A percentile compares a stretch with the other conserved stretches of the same genome.
phyloP scores from a whole-genome alignment of 30 jellyfish, hydroid and myxozoan genomes.

The Aurelia coerulea region DNA sequence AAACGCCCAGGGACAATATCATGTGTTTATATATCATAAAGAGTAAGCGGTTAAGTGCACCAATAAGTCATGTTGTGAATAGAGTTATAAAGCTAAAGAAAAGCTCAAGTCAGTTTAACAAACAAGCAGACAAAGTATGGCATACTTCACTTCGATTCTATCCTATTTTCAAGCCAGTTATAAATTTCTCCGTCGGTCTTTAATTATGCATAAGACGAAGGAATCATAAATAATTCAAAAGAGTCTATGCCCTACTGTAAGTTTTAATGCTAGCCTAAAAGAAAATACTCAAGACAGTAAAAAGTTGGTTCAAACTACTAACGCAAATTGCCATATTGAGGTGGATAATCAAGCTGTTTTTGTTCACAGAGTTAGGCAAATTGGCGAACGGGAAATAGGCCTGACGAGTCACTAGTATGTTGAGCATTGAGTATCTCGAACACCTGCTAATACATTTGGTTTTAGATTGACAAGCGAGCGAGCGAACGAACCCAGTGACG shows the following conservation, averaged over 20 bases:
- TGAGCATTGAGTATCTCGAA: too few relatives aligned
- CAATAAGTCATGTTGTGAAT: background rate
- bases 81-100: background rate
- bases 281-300: constrained; percentile 22
- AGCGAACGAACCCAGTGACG: constrained; percentile 2
- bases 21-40: too few relatives aligned
- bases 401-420: background rate
- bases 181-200: constrained; percentile 33
- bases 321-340: background rate
- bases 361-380: too few relatives aligned
- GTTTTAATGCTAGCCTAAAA: constrained; percentile 19
- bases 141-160: constrained; percentile 6
- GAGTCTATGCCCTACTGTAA: constrained; percentile 63
- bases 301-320: constrained; percentile 18
- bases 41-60: too few relatives aligned
- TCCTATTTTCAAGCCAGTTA: constrained; percentile 44
- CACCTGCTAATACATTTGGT: too few relatives aligned
- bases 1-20: too few relatives aligned
- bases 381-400: background rate
- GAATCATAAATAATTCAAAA: constrained; percentile 43
- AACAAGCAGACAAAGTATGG: background rate
- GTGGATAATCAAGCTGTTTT: background rate
- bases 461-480: too few relatives aligned
- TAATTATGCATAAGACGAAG: constrained; percentile 69
- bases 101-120: background rate